Base-by-base conservation (phyloP, 2,888 invertebrate genomes). In the Temnothorax rugatulus region DNA sequence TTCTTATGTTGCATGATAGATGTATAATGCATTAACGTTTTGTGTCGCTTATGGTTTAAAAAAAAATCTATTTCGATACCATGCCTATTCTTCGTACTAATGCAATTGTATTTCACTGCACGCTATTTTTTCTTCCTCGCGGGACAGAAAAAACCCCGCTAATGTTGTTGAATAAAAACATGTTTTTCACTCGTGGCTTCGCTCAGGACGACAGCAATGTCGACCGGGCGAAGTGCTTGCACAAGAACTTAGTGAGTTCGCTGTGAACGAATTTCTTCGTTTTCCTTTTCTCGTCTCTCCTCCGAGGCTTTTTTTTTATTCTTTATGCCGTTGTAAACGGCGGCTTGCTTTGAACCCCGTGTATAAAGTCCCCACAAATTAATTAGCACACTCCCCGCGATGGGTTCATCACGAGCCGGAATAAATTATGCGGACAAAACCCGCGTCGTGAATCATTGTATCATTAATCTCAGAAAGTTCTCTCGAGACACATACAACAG, bases 381-480 rank as follows among this genome's bases (percentile, higher is more conserved):
- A 89, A 88, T 88, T 89, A 88, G 84, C 84, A 64, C 82, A 38
- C 64, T 41, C 81, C 59, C 76, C 75, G 84, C 85, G 84, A 89
- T 69, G 68, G 75, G 59, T 74, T 81, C 79, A 81, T 74, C 75
- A 64, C 75, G 79, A 73, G 74, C 47, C 38, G 79, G 74, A 81
- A 81, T 81, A 81, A 81, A 81, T 81, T 73, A 81, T 59, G 79
- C 59, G 4, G 38, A 44, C 73, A 81, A 81, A 73, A 74, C 41
- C 59, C 47, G 59, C 75, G 18, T 73, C 79, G 21, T 81, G 79
- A 74, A 74, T 74, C 34, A 47, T 47, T 59, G 74, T 74, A 81
- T 74, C 79, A 81, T 81, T 81, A 81, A 81, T 81, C 79, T 74
- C 59, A 21, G 59, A n/a, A 74, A 59, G 21, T 81, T 59, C 59